Evolutionary conservation across 2,888 invertebrate genomes (phyloP), one percentile per base, ranked within the genome.

Genomic region (Antitype chi): DNA sequence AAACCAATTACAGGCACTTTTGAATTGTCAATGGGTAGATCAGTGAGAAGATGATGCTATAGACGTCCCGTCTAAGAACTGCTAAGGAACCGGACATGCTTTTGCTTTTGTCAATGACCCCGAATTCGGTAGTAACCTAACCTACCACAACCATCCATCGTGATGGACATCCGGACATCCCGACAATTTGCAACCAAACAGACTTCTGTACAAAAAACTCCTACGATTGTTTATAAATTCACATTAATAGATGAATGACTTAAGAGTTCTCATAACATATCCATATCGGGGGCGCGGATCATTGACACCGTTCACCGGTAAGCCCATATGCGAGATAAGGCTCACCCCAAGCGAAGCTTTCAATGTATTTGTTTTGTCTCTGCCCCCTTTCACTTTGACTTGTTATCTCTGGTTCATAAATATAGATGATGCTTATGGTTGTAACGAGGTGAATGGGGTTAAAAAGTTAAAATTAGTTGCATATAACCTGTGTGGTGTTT

Each of bases 231-330:
- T 71, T 77, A 64, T 72, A 69, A 78, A 76, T 76, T 62, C 60
- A 9, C 53, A 43, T 55, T 60, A 59, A 67, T 72, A 71, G 66
- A 77, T 80, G 70, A 77, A 78, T 75, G 72, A 70, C 64, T 81
- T 84, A 78, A 57, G 74, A 72, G 55, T 75, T 74, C 78, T 78
- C 68, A 67, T 74, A 75, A 76, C 62, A 67, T 73, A 82, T 66
- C 75, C 79, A 77, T 81, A 81, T 88, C 89, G 89, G 90, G 82
- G 92, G 90, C 90, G 90, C 85, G 89, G 92, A 89, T 88, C 93
- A 88, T 93, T 94, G 94, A 94, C 94, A 92, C 87, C 89, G 85
- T 91, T 93, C 93, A 92, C 87, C 89, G 86, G 76, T 89, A 89
- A 90, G 90, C 91, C 92, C 91, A 92, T 89, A 85, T 86, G 88